A percentile compares a stretch with the other conserved stretches of the same genome.
phyloP scores from a whole-genome alignment of 2,113 vertebrate genomes.

The Mola mola region DNA sequence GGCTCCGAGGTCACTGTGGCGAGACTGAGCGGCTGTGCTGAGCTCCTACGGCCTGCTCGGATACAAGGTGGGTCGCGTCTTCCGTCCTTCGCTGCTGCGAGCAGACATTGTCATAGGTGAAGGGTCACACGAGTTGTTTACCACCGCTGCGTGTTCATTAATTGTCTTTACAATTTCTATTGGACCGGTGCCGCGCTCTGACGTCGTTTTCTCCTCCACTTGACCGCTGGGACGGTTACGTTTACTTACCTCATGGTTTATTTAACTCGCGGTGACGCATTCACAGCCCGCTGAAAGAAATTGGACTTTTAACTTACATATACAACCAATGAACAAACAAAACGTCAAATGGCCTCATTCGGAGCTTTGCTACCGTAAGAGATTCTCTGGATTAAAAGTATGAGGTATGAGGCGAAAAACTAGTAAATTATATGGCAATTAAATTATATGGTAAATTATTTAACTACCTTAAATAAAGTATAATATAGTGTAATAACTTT shows the following conservation, averaged over 20 bases:
- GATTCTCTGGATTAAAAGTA: no score
- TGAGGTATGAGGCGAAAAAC: no score
- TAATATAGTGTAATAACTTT: no score
- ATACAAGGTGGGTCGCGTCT: conserved; percentile 31
- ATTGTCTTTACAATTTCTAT: accelerated
- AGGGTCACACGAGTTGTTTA: conserved; percentile 35
- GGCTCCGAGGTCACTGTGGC: not conserved
- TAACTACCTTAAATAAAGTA: no score
- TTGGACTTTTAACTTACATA: not conserved
- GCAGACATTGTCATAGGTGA: conserved; percentile 40
- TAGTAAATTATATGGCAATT: no score
- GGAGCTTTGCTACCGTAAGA: no score
- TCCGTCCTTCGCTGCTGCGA: conserved; percentile 50
- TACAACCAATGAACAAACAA: not conserved
- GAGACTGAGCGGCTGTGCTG: not conserved
- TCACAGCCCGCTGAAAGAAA: not conserved
- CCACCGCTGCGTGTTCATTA: accelerated
- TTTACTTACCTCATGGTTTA: conserved; percentile 9
- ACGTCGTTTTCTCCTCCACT: not conserved
- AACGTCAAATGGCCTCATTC: no score
- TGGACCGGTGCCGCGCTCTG: no score
- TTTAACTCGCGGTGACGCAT: conserved; percentile 11
- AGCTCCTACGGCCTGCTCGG: conserved; percentile 26
- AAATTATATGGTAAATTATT: no score
- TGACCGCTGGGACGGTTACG: not conserved